Percentiles rank a stretch among this genome's conserved stretches.
Conservation (phyloP, 1,140 invertebrate genomes). For the Pseudachorutes palmiensis region DNA sequence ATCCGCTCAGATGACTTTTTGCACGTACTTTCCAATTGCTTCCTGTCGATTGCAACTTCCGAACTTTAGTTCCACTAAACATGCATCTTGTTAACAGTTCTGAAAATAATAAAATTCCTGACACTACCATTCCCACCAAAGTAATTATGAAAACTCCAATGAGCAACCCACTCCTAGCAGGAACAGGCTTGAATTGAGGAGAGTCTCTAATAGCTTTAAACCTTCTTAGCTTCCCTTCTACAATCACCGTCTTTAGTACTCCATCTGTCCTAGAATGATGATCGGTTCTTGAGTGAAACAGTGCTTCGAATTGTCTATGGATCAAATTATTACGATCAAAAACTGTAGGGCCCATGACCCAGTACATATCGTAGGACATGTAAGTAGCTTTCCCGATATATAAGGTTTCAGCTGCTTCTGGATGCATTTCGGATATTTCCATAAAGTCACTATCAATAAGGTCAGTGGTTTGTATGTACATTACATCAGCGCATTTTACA, state of each 20-base stretch:
- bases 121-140: not conserved
- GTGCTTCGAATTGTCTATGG: not conserved
- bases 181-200: not conserved
- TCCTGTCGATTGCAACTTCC: too few relatives aligned
- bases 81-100: too few relatives aligned
- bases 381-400: not conserved
- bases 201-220: not conserved
- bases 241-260: too few relatives aligned
- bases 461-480: not conserved
- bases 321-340: not conserved
- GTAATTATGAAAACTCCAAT: not conserved
- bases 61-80: too few relatives aligned
- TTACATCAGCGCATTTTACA: not conserved
- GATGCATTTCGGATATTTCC: not conserved
- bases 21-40: too few relatives aligned
- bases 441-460: not conserved
- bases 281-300: not conserved
- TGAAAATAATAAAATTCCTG: not conserved
- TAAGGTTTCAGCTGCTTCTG: not conserved
- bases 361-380: not conserved
- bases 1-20: too few relatives aligned
- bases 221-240: not conserved
- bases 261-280: not conserved
- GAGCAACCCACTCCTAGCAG: not conserved
- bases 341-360: not conserved